Percentiles rank a stretch among this genome's conserved stretches.
These are phyloP conservation scores for Phylloscopus trochiloides DNA, from an alignment of 2,113 vertebrate species.

Conservation along the genomic window DNA sequence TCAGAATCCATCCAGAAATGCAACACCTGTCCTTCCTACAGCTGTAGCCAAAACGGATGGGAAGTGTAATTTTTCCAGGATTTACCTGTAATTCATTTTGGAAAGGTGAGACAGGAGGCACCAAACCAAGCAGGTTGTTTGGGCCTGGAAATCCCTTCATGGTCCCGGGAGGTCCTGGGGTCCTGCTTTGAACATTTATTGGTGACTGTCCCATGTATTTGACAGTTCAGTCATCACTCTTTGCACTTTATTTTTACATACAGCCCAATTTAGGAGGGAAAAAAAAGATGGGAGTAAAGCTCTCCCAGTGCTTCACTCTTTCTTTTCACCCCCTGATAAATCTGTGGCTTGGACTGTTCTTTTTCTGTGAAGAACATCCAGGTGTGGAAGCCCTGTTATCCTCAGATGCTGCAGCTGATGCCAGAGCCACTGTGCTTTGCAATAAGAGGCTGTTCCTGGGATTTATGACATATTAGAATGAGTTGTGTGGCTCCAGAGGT, in stretches of 20 bases:
- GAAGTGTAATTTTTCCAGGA: not conserved
- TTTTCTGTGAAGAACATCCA: not conserved
- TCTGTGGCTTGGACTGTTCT: not conserved
- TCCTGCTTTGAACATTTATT: not conserved
- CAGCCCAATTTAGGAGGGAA: rapidly evolving
- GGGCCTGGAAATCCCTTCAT: not conserved
- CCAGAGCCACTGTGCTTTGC: not conserved
- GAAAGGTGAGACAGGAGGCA: not conserved
- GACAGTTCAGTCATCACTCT: not conserved
- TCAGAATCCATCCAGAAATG: not conserved
- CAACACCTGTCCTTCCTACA: not conserved
- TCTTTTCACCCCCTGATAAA: not conserved
- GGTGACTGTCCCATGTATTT: not conserved
- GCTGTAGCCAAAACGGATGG: not conserved
- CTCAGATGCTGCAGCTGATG: not conserved
- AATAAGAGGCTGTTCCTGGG: not conserved
- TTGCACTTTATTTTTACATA: not conserved
- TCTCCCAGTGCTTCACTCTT: not conserved
- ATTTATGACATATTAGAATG: not conserved
- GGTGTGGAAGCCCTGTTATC: not conserved
- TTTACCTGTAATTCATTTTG: not conserved
- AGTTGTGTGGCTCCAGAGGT: not conserved
- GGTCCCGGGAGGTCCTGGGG: too few species aligned
- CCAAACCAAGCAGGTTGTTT: not conserved
- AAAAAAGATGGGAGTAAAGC: not conserved